Percentiles rank a stretch among this genome's conserved stretches.
Conservation (phyloP, 2,797 vertebrate genomes). For the Pelobates cultripes region DNA sequence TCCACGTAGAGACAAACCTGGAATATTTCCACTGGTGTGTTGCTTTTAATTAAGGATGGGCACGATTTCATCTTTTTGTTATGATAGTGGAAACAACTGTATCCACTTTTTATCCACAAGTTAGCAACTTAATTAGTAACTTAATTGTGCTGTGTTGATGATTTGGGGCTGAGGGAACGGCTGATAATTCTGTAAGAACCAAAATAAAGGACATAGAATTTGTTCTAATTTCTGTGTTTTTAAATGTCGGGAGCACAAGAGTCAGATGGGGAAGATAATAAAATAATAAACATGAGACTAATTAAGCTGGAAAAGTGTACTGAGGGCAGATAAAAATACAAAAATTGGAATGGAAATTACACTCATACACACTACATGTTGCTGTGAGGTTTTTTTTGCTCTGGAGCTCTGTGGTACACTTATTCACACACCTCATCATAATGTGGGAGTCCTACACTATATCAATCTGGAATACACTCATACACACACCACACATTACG, state of each 20-base stretch:
- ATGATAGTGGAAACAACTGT: not conserved
- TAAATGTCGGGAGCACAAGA: not conserved
- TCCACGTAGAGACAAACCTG: not conserved
- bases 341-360: too few relatives aligned
- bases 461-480: too few relatives aligned
- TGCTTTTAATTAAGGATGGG: constrained; percentile 15
- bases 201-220: not conserved
- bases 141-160: not conserved
- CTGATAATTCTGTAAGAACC: not conserved
- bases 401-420: too few relatives aligned
- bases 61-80: not conserved
- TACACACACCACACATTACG: too few relatives aligned
- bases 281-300: too few relatives aligned
- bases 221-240: not conserved
- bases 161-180: not conserved
- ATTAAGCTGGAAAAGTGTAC: too few relatives aligned
- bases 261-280: not conserved
- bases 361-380: too few relatives aligned
- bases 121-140: not conserved
- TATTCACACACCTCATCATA: too few relatives aligned
- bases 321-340: too few relatives aligned
- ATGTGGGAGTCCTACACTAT: too few relatives aligned
- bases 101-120: not conserved
- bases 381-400: too few relatives aligned
- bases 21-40: not conserved